Percentiles rank a stretch among this genome's conserved stretches.
phyloP scores from a whole-genome alignment of 2,113 vertebrate species.

The Amphiprion percula region DNA sequence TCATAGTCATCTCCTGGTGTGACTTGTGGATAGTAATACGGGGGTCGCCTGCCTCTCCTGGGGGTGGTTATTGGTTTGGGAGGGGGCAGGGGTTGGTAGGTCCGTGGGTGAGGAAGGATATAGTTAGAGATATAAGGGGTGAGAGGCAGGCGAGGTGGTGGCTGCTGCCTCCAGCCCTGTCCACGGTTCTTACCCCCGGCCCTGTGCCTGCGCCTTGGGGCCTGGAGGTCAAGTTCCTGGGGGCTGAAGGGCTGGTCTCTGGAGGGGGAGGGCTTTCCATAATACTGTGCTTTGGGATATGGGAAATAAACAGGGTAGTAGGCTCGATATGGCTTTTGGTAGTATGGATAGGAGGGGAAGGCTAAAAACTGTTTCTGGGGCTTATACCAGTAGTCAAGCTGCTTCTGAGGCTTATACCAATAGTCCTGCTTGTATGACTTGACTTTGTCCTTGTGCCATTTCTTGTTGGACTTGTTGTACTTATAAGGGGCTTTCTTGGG shows the following conservation, averaged over 20 bases:
- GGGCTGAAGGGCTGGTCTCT: constrained; percentile 86
- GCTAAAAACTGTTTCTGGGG: constrained; percentile 87
- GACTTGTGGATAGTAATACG: constrained; percentile 82
- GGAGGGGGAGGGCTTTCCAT: constrained; percentile 81
- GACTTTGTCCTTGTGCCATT: constrained; percentile 85
- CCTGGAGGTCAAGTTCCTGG: constrained; percentile 82
- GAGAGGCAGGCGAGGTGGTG: constrained; percentile 66
- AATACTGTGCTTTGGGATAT: constrained; percentile 83
- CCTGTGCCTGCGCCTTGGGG: constrained; percentile 80
- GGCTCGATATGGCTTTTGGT: constrained; percentile 87
- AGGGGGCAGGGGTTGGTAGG: constrained; percentile 85
- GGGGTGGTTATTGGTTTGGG: constrained; percentile 82
- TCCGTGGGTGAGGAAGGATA: constrained; percentile 90
- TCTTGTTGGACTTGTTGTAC: constrained; percentile 81
- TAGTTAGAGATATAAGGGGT: constrained; percentile 89
- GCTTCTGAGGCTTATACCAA: constrained; percentile 85
- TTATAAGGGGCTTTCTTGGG: constrained; percentile 80
- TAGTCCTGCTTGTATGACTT: constrained; percentile 84
- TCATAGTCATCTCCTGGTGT: constrained; percentile 81
- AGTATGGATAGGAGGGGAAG: constrained; percentile 88
- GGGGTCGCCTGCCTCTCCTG: constrained; percentile 78
- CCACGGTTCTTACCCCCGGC: constrained; percentile 81
- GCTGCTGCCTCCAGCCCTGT: constrained; percentile 80
- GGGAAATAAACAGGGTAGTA: constrained; percentile 88
- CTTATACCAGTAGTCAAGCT: constrained; percentile 84